Evolutionary conservation across 2,888 invertebrate species (phyloP).

Genomic region (Fragum fragum): DNA sequence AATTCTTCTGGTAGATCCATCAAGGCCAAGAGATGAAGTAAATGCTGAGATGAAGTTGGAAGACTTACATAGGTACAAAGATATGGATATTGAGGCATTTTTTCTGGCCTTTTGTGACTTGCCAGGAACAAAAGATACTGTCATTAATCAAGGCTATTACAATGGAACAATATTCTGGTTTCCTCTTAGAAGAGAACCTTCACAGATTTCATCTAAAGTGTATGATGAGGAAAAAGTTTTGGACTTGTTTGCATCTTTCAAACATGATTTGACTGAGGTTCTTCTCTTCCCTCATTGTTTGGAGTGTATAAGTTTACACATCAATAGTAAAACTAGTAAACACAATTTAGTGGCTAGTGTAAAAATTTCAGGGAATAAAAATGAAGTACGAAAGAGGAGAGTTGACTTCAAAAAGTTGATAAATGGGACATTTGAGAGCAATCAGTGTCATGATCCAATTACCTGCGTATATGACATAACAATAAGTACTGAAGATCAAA

Average conservation of each 20-base stretch:
- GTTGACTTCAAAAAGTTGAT: not conserved
- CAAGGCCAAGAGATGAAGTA: conserved; percentile 27
- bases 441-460: not conserved
- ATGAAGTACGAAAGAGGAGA: not conserved
- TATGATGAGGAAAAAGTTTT: conserved; percentile 71
- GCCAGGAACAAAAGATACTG: conserved; percentile 65
- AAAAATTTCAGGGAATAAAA: conserved; percentile 1
- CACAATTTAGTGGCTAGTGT: not conserved
- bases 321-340: not conserved
- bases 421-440: not conserved
- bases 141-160: conserved; percentile 67
- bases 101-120: conserved; percentile 66
- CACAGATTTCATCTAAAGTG: conserved; percentile 74
- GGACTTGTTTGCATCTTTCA: conserved; percentile 74
- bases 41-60: conserved; percentile 38
- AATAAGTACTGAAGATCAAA: not conserved
- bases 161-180: conserved; percentile 84
- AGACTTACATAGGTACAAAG: conserved; percentile 38
- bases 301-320: conserved; percentile 68
- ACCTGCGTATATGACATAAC: not conserved
- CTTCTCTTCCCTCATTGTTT: conserved; percentile 81
- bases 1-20: conserved; percentile 81
- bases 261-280: conserved; percentile 74
- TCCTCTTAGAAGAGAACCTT: conserved; percentile 76
- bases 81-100: conserved; percentile 54